Evolutionary conservation across 2,113 vertebrate species (phyloP).

Genomic region (Heptranchias perlo): DNA sequence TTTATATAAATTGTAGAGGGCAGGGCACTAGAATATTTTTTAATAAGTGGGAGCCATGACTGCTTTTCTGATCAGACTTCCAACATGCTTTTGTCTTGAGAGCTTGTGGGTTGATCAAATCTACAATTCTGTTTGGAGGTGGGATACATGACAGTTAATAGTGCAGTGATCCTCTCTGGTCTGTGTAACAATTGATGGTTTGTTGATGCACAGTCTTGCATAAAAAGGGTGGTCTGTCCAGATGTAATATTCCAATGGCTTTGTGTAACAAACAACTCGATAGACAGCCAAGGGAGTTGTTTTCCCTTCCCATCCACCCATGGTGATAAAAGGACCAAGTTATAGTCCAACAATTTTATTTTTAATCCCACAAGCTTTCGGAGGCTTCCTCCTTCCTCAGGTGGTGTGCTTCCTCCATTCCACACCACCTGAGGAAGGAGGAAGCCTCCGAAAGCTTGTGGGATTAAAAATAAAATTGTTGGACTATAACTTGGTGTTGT

Average conservation of each 20-base stretch:
- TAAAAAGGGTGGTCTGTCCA: not conserved
- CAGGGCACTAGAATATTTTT: not conserved
- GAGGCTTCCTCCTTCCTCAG: no score
- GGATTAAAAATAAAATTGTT: no score
- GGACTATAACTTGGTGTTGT: no score
- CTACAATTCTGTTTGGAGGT: not conserved
- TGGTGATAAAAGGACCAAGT: not conserved
- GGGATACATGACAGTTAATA: not conserved
- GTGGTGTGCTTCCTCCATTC: no score
- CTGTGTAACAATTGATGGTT: not conserved
- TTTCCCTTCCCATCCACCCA: not conserved
- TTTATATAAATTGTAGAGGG: not conserved
- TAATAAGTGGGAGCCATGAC: not conserved
- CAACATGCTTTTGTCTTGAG: not conserved
- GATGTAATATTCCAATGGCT: not conserved
- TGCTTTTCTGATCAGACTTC: not conserved
- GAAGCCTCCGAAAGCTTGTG: no score
- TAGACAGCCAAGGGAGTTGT: not conserved
- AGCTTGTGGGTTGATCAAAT: not conserved
- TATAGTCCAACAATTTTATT: no score
- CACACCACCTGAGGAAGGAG: no score
- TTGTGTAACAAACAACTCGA: not conserved
- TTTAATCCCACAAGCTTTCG: no score
- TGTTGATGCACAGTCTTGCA: not conserved
- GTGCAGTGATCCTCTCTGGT: not conserved